Base-by-base conservation (phyloP, 2,797 vertebrate species). In the Gastrophryne carolinensis region DNA sequence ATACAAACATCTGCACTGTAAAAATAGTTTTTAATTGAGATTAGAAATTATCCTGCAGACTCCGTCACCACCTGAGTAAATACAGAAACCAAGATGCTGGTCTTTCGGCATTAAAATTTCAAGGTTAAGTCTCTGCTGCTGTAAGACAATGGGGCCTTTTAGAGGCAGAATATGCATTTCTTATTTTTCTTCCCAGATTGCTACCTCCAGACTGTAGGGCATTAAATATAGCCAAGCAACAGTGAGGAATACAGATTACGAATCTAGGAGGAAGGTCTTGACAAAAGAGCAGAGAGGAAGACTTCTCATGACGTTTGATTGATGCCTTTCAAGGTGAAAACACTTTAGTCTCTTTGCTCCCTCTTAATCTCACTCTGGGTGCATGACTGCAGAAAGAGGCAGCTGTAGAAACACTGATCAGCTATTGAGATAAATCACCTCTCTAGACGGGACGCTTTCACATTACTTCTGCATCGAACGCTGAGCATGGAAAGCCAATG, bases 51-150 rank as follows among this genome's bases (percentile, higher is more conserved):
- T 71, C 37, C 47, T 17, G 4, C 74, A 54, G 50, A 61, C 7
- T 71, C 21, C 27, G 54, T 34, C 19, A 27, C 49, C 74, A 70
- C 74, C 74, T 77, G 74, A 77, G 32, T 64, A 77, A 77, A 77
- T 50, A 70, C n/a, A 52, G 21, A 21, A 49, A 21, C 35, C 27
- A 19, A 54, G 29, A 74, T 66, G 24, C n/a, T 19, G 49, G 30
- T 67, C 19, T 27, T 32, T 37, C 44, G 34, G 35, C 35, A n/a
- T 23, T 44, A 27, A 21, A 64, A 71, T 57, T 47, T 50, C 34
- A 30, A 75, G 54, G 54, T 61, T 61, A 13, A 57, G 56, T 66
- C 35, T 32, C 29, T 61, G 29, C 29, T 53, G 23, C 54, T 29
- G 44, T 29, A 50, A 50, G 61, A 62, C 73, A 69, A 76, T 30